Conservation (phyloP, 2,113 vertebrate genomes). For the Pterocles gutturalis region DNA sequence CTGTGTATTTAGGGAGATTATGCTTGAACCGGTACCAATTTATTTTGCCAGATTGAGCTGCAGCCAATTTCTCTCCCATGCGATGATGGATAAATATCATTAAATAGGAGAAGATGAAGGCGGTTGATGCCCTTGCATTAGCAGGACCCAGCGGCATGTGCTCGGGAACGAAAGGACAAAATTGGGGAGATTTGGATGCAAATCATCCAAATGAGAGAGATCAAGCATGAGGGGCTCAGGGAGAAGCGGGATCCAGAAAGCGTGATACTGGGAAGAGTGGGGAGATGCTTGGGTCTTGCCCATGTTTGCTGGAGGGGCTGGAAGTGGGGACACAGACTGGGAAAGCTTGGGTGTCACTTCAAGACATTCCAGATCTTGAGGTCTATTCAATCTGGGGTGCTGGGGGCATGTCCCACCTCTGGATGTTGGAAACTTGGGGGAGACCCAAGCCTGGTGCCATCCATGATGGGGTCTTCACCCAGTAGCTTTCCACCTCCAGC, state of each 20-base stretch:
- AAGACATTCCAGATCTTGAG: background rate
- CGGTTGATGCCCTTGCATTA: conserved; percentile 48
- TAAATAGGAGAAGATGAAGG: conserved; percentile 53
- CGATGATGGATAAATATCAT: conserved; percentile 64
- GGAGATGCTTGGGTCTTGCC: background rate
- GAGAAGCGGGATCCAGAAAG: background rate
- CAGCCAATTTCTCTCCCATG: conserved; percentile 52
- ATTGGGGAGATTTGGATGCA: background rate
- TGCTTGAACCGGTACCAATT: conserved; percentile 46
- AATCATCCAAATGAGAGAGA: background rate
- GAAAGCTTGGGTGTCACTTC: background rate
- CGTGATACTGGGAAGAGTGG: background rate
- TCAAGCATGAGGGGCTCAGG: background rate
- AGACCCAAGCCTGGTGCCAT: accelerated
- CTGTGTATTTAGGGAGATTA: conserved; percentile 61
- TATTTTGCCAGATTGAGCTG: conserved; percentile 47
- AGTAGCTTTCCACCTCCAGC: background rate
- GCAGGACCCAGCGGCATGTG: background rate
- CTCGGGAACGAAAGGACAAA: background rate
- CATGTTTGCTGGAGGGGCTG: background rate
- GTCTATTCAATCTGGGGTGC: too few relatives aligned
- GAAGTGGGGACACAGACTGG: background rate
- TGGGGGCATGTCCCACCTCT: background rate
- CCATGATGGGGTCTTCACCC: background rate
- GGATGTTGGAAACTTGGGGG: background rate